phyloP scores from a whole-genome alignment of 2,113 vertebrate genomes.

The Zosterops borbonicus region DNA sequence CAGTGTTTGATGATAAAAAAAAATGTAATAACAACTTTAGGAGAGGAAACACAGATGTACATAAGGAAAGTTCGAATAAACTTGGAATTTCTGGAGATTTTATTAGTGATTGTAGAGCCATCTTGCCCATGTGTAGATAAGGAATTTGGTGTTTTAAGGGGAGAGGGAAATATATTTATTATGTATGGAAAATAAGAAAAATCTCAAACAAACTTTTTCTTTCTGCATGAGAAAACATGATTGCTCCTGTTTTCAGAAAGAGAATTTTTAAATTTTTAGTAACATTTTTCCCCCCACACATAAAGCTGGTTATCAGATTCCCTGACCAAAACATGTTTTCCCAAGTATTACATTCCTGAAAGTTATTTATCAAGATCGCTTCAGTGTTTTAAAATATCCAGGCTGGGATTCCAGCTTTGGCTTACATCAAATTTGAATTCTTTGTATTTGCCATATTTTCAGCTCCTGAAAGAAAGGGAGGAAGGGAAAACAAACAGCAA shows the following conservation, averaged over 20 bases:
- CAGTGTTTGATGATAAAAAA: conserved; percentile 60
- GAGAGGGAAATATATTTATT: background rate
- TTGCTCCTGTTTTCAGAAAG: background rate
- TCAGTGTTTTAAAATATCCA: background rate
- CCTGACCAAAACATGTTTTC: background rate
- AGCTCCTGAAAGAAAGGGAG: background rate
- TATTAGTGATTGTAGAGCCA: conserved; percentile 6
- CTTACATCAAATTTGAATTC: background rate
- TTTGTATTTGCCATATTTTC: conserved; percentile 4
- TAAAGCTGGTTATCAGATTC: background rate
- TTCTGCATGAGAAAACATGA: background rate
- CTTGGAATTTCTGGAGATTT: conserved; percentile 31
- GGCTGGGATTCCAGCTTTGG: background rate
- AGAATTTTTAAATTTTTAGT: background rate
- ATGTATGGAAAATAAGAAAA: background rate
- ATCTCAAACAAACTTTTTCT: background rate
- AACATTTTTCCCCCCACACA: background rate
- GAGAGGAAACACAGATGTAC: conserved; percentile 64
- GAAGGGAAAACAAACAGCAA: background rate
- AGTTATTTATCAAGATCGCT: background rate
- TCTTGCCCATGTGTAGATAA: background rate
- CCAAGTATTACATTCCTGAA: background rate
- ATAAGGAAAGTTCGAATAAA: conserved; percentile 38
- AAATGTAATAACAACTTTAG: conserved; percentile 66
- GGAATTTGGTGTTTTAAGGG: background rate